Evolutionary conservation across 2,113 vertebrate genomes (phyloP).

Genomic region (Syrrhaptes paradoxus): DNA sequence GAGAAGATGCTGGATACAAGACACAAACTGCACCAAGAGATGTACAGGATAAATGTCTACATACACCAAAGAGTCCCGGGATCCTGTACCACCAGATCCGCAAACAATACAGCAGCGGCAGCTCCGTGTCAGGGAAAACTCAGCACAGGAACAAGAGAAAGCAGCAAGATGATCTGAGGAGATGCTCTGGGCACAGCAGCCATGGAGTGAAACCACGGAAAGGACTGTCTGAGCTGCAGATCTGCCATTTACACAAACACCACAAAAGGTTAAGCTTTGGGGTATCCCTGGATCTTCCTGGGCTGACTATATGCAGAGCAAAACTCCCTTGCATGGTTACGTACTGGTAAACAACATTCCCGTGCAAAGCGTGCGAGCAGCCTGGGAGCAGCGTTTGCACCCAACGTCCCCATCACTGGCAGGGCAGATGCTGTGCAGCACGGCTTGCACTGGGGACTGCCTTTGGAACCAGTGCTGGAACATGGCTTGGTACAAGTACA

Average conservation of each 20-base stretch:
- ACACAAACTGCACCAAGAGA: background rate
- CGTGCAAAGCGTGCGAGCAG: accelerated
- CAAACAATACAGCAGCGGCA: accelerated
- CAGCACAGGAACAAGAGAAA: background rate
- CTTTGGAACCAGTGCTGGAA: background rate
- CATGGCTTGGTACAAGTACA: accelerated
- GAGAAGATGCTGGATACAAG: background rate
- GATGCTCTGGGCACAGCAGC: background rate
- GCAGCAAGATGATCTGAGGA: background rate
- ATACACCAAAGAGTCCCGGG: background rate
- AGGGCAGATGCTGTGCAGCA: background rate
- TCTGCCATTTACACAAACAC: background rate
- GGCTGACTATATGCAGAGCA: background rate
- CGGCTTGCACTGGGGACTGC: background rate
- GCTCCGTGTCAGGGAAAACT: background rate
- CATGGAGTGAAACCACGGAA: background rate
- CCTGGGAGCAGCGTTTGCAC: background rate
- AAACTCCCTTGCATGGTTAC: accelerated
- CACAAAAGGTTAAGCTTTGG: background rate
- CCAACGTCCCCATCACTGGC: accelerated
- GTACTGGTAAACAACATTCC: background rate
- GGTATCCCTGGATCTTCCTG: background rate
- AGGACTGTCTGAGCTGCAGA: background rate
- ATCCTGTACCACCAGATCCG: background rate
- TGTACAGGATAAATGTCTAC: background rate